Conservation (phyloP, 2,888 invertebrate genomes). For the Stenolophus ochropezus region DNA sequence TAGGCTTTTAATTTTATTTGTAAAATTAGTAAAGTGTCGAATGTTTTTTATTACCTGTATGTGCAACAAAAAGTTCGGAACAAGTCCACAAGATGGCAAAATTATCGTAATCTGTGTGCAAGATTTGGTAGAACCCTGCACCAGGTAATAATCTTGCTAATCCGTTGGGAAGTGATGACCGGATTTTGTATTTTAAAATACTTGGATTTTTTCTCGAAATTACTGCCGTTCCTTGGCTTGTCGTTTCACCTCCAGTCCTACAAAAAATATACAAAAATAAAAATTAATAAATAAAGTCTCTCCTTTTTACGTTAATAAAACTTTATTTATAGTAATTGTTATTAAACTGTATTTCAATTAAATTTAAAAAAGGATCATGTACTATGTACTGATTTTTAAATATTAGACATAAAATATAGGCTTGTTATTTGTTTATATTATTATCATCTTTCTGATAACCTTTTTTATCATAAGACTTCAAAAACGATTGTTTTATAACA, state of each 20-base stretch:
- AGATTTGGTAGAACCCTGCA: constrained; percentile 82
- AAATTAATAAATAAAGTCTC: too few relatives aligned
- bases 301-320: too few relatives aligned
- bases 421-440: not conserved
- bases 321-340: too few relatives aligned
- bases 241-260: constrained; percentile 79
- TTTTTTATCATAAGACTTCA: too few relatives aligned
- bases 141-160: constrained; percentile 82
- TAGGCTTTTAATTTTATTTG: too few relatives aligned
- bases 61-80: constrained; percentile 78
- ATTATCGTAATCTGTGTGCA: constrained; percentile 83
- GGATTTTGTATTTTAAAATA: constrained; percentile 77
- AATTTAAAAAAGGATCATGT: too few relatives aligned
- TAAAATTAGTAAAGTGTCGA: constrained; percentile 65
- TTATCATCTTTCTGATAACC: not conserved
- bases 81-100: constrained; percentile 86
- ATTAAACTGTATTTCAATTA: too few relatives aligned
- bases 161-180: constrained; percentile 78
- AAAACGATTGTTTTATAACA: not conserved
- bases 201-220: constrained; percentile 72
- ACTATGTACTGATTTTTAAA: too few relatives aligned
- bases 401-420: too few relatives aligned
- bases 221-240: constrained; percentile 79
- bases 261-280: constrained; percentile 59
- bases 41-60: constrained; percentile 75